Evolutionary conservation across 2,797 vertebrate species (phyloP).

Genomic region (Morelia viridis): DNA sequence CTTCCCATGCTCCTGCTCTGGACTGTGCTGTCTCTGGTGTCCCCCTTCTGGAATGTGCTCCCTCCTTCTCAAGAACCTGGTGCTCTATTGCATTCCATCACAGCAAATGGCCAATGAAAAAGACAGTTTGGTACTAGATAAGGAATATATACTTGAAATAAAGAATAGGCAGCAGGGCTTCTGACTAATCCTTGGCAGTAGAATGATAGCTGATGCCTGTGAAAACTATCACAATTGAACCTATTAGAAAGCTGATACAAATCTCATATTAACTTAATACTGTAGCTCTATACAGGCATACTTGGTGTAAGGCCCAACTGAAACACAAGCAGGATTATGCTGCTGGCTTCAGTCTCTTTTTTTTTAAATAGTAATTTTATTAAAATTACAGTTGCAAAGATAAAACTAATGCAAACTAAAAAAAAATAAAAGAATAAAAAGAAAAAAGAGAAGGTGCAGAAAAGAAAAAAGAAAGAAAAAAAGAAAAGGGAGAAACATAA

Average conservation of each 20-base stretch:
- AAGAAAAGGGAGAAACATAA: neutral
- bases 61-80: no score
- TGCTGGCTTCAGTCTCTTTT: neutral
- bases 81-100: no score
- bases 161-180: neutral
- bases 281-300: neutral
- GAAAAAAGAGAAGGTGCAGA: neutral
- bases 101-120: neutral
- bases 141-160: neutral
- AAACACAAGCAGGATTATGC: neutral
- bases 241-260: neutral
- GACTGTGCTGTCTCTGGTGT: no score
- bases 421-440: neutral
- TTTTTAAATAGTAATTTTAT: neutral
- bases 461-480: neutral
- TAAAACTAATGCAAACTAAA: neutral
- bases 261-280: neutral
- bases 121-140: neutral
- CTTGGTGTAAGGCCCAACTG: neutral
- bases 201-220: neutral
- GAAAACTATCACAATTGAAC: neutral
- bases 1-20: no score
- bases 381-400: neutral
- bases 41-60: no score
- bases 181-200: neutral